Conservation (phyloP, 2,888 invertebrate species). For the Auanema sp. region DNA sequence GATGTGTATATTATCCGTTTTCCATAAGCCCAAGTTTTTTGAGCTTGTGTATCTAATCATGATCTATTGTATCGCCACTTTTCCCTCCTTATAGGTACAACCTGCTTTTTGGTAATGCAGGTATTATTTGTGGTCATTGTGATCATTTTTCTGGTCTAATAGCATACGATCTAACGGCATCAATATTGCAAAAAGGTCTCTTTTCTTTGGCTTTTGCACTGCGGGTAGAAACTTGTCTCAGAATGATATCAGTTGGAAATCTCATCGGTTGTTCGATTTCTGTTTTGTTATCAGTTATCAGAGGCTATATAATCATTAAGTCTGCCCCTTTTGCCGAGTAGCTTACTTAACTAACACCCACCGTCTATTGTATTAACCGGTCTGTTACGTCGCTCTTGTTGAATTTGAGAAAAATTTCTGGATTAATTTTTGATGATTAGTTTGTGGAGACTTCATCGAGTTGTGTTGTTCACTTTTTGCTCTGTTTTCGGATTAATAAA, state of each 20-base stretch:
- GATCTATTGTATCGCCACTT: too few relatives aligned
- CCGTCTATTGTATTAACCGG: constrained; percentile 5
- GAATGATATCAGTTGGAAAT: not conserved
- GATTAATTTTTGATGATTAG: not conserved
- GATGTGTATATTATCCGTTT: too few relatives aligned
- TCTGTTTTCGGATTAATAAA: constrained; percentile 6
- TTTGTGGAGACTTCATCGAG: constrained; percentile 1
- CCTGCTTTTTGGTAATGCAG: too few relatives aligned
- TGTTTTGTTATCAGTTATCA: constrained; percentile 1
- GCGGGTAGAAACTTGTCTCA: constrained; percentile 1
- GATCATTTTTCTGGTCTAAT: too few relatives aligned
- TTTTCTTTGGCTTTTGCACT: constrained; percentile 3
- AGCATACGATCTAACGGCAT: constrained; percentile 4
- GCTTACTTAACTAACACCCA: constrained; percentile 3
- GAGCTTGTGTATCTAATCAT: too few relatives aligned
- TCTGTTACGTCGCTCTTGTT: constrained; percentile 5
- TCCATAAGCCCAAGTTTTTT: too few relatives aligned
- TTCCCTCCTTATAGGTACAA: too few relatives aligned
- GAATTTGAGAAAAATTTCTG: not conserved
- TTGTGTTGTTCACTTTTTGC: constrained; percentile 15
- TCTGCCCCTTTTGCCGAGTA: constrained; percentile 1
- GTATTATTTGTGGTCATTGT: too few relatives aligned
- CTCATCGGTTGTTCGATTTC: too few relatives aligned
- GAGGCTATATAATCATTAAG: not conserved
- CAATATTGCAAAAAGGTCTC: not conserved